Conservation (phyloP, 2,888 invertebrate species). For the Cremastinae sp. region DNA sequence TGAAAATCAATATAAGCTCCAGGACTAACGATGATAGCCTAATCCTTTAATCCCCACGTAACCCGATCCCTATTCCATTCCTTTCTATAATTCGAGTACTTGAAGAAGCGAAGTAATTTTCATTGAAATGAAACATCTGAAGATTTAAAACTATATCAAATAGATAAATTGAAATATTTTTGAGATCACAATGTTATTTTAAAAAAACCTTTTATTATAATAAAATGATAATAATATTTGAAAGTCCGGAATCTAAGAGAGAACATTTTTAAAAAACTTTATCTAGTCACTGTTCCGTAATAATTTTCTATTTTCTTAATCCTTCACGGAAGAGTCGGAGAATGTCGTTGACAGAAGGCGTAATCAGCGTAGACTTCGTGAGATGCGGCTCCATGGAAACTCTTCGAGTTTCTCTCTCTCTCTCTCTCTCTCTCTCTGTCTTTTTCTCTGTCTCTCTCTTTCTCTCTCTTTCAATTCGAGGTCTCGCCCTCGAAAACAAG, state of each 20-base stretch:
- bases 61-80: not conserved
- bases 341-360: not conserved
- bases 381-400: not conserved
- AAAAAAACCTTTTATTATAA: too few relatives aligned
- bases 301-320: too few relatives aligned
- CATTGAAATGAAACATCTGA: not conserved
- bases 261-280: too few relatives aligned
- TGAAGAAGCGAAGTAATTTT: not conserved
- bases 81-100: not conserved
- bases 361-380: not conserved
- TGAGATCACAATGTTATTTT: not conserved
- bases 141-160: not conserved
- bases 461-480: slow-evolving; percentile 1
- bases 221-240: too few relatives aligned
- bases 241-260: too few relatives aligned
- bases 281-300: too few relatives aligned
- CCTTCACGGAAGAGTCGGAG: too few relatives aligned
- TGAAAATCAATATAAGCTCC: not conserved
- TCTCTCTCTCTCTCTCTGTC: not conserved
- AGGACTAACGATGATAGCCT: not conserved
- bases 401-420: not conserved
- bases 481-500: slow-evolving; percentile 17
- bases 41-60: not conserved
- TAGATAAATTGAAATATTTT: slow-evolving; percentile 7
- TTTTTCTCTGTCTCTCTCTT: not conserved